phyloP scores from a whole-genome alignment of 2,797 vertebrate genomes.

The Babyrousa celebensis region DNA sequence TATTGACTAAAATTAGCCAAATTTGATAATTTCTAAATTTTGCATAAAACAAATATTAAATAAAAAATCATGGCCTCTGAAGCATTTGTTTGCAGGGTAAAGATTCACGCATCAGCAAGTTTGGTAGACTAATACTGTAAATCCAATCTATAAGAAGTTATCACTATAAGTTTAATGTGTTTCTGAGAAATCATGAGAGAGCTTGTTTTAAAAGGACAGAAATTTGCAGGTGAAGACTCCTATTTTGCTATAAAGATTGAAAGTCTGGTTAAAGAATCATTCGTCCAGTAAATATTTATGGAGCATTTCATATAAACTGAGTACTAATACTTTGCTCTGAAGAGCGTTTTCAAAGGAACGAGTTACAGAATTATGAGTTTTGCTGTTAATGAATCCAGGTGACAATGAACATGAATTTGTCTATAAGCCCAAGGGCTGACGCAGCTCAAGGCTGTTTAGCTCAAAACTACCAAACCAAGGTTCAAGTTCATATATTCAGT shows the following conservation, averaged over 20 bases:
- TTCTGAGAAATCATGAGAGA: background rate
- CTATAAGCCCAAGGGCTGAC: background rate
- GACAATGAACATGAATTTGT: background rate
- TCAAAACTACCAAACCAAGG: background rate
- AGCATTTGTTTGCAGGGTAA: background rate
- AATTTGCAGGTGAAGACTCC: background rate
- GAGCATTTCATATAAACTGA: background rate
- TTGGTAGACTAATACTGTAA: background rate
- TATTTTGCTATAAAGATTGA: background rate
- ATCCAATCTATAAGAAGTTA: background rate
- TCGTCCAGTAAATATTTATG: constrained; percentile 32
- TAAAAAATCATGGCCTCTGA: background rate
- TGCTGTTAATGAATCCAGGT: background rate
- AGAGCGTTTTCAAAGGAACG: background rate
- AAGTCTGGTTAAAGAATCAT: constrained; percentile 1
- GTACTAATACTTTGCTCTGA: background rate
- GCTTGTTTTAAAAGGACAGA: background rate
- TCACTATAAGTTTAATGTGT: background rate
- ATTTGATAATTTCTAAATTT: background rate
- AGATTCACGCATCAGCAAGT: background rate
- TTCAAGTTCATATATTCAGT: background rate
- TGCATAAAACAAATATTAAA: background rate
- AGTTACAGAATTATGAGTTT: background rate
- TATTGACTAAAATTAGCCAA: background rate
- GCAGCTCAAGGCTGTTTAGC: background rate